These are phyloP conservation scores for Euschistus heros DNA, from an alignment of 1,140 invertebrate species.

Conservation along the genomic window DNA sequence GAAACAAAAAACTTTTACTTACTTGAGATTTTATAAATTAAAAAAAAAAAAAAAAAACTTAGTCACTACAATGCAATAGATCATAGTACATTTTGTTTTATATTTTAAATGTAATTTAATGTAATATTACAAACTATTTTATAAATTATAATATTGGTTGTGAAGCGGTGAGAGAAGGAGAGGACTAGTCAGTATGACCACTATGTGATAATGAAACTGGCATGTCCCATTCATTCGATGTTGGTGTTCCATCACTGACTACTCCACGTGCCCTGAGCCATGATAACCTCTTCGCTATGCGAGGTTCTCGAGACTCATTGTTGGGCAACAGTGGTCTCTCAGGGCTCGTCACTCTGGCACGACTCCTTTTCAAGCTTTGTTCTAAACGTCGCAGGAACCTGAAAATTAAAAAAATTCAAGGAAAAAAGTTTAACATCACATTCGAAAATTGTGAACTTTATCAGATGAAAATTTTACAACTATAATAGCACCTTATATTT, in stretches of 20 bases:
- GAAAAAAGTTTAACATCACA: too few relatives aligned
- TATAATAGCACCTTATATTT: too few relatives aligned
- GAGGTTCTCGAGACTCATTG: neutral
- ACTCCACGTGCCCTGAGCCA: conserved; percentile 17
- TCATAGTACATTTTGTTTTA: too few relatives aligned
- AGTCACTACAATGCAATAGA: too few relatives aligned
- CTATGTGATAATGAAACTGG: conserved; percentile 19
- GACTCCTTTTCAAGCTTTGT: conserved; percentile 45
- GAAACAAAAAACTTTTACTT: too few relatives aligned
- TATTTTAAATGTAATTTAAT: too few relatives aligned
- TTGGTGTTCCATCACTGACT: conserved; percentile 18
- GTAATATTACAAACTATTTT: too few relatives aligned
- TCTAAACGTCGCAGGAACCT: conserved; percentile 47
- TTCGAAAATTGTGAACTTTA: too few relatives aligned
- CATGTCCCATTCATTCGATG: conserved; percentile 16
- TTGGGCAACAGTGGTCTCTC: conserved; percentile 22
- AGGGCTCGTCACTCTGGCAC: conserved; percentile 21
- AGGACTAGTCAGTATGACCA: conserved; percentile 23
- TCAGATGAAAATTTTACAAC: too few relatives aligned
- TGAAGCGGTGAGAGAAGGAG: neutral
- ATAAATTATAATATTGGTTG: too few relatives aligned
- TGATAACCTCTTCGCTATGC: conserved; percentile 11
- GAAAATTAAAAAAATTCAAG: conserved; percentile 27
- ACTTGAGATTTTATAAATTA: too few relatives aligned
- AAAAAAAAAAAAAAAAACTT: too few relatives aligned